Conservation (phyloP, 2,797 vertebrate genomes). For the Natrix natrix region DNA sequence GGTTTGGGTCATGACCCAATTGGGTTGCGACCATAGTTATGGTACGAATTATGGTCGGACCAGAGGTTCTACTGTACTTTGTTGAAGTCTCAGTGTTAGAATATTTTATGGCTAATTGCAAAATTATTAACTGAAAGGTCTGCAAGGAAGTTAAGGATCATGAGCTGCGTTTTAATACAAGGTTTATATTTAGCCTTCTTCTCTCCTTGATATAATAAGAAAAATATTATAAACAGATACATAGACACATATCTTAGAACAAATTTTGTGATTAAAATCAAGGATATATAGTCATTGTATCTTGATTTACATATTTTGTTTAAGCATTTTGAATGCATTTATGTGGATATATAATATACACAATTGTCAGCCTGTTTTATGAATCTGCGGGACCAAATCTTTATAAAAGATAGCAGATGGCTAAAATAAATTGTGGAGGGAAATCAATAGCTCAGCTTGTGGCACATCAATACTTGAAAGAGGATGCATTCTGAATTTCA, state of each 20-base stretch:
- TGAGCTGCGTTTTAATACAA: not conserved
- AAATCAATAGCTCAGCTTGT: slow-evolving; percentile 62
- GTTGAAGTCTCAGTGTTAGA: not conserved
- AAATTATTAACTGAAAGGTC: not conserved
- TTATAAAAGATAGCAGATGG: slow-evolving; percentile 51
- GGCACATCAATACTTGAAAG: slow-evolving; percentile 58
- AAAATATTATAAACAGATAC: not conserved
- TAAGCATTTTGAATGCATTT: not conserved
- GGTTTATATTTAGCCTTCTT: not conserved
- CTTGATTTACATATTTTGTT: not conserved
- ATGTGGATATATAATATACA: not conserved
- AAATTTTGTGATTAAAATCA: not conserved
- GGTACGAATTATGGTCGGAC: no score
- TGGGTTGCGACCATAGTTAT: no score
- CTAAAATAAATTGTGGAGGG: slow-evolving; percentile 43
- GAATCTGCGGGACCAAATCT: slow-evolving; percentile 38
- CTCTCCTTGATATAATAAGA: not conserved
- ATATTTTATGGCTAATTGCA: not conserved
- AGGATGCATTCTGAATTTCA: slow-evolving; percentile 46
- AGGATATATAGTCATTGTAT: not conserved
- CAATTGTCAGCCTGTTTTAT: slow-evolving; percentile 27
- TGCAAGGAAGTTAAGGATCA: not conserved
- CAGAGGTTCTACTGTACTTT: not conserved
- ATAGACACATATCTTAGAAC: not conserved
- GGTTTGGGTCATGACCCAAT: no score